Base-by-base conservation (phyloP, 2,888 invertebrate genomes). In the Apocheima hispidaria region DNA sequence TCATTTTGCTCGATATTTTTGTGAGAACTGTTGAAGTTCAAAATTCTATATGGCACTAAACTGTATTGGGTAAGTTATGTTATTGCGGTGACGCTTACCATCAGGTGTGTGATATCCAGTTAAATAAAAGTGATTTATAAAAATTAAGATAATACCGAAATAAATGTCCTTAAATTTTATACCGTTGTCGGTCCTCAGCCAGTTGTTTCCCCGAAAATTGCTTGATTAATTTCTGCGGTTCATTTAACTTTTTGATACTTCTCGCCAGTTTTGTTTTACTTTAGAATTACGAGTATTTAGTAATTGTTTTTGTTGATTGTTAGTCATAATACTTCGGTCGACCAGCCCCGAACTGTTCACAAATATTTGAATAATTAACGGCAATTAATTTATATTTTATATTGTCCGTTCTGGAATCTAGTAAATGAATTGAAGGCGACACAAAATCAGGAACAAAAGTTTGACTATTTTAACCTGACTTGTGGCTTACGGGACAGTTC, bases 221-320 rank as follows among this genome's bases (percentile, higher is more conserved):
- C 60, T 61, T 65, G 59, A 68, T 68, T 68, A 68, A 68, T 68
- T 68, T 61, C 43, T 56, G 60, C 59, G 63, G 60, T 59, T 63
- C 63, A 63, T 68, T 65, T 54, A 68, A 68, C 68, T 63, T 68
- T 63, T 40, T 68, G 65, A 68, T 68, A 68, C 68, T 68, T 65
- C 38, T 28, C 48, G 14, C 26, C n/a, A 54, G 61, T 38, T 68
- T 61, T 68, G 65, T 61, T 63, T 58, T 44, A 41, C 52, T 60
- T 49, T 9, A 28, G 54, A 50, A 60, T 60, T 54, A 60, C 41
- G 41, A 40, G 60, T 43, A 50, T 60, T 60, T 54, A 23, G 20
- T 60, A 50, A 60, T 60, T 60, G 60, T 60, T 60, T 49, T 28
- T 40, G 54, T 60, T 58, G 20, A 57, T 51, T 48, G 59, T 53